These are phyloP conservation scores for Alauda arvensis DNA, from an alignment of 2,797 vertebrate genomes.

Conservation along the genomic window DNA sequence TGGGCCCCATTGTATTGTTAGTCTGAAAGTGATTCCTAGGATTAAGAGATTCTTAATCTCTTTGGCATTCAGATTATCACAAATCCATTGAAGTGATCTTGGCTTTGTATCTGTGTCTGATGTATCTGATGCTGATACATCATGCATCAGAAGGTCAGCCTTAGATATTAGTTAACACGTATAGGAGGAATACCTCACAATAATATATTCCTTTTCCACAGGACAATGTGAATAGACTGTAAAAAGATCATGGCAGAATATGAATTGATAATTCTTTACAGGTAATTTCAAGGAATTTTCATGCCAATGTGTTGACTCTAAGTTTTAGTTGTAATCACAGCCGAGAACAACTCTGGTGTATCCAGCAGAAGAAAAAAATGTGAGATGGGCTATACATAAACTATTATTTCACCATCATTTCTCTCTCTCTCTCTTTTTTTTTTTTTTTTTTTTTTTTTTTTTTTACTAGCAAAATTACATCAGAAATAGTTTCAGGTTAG, in stretches of 20 bases:
- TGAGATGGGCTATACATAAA: not conserved
- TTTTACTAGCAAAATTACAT: not conserved
- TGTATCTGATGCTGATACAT: too few species aligned
- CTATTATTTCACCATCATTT: not conserved
- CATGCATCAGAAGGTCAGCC: not conserved
- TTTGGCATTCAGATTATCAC: not conserved
- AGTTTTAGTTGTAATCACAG: not conserved
- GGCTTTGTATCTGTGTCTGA: too few species aligned
- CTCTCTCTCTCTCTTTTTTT: not conserved
- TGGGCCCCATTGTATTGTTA: not conserved
- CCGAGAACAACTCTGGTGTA: not conserved
- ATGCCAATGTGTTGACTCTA: not conserved
- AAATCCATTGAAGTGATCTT: not conserved
- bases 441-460: not conserved
- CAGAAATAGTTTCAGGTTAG: not conserved
- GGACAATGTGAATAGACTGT: not conserved
- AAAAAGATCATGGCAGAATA: not conserved
- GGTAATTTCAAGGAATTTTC: not conserved
- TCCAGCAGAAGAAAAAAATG: not conserved
- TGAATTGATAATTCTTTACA: not conserved
- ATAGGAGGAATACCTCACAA: not conserved
- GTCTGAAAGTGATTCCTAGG: not conserved
- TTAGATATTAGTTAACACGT: not conserved
- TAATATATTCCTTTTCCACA: not conserved
- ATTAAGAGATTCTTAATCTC: not conserved